These are phyloP conservation scores for Subanguina moxae DNA, from an alignment of 1,140 invertebrate species.

Conservation along the genomic window DNA sequence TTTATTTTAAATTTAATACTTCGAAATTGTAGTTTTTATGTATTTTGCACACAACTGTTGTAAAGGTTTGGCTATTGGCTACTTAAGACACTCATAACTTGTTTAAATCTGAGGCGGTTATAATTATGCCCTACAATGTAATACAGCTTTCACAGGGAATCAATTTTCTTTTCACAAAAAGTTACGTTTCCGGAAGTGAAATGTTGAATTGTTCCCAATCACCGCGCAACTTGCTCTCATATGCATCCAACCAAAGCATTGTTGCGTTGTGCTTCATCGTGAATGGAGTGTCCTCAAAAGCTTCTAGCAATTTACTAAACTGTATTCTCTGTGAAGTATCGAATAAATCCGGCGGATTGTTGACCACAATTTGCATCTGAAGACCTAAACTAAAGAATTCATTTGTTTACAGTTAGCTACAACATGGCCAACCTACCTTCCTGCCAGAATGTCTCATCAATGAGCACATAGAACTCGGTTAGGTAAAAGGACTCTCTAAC, in stretches of 20 bases:
- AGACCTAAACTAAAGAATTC: constrained; percentile 42
- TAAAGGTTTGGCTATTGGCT: no score
- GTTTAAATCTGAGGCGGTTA: no score
- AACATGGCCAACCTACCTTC: constrained; percentile 40
- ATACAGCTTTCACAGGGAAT: no score
- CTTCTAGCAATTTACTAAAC: constrained; percentile 42
- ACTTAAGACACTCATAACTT: no score
- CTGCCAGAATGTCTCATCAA: constrained; percentile 63
- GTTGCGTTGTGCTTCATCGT: constrained; percentile 58
- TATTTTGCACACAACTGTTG: no score
- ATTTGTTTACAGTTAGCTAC: background rate
- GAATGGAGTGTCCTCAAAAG: constrained; percentile 53
- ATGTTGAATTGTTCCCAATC: constrained; percentile 41
- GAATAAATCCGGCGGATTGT: constrained; percentile 56
- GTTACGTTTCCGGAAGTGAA: constrained; percentile 40
- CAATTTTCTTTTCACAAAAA: background rate
- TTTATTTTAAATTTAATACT: no score
- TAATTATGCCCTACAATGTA: no score
- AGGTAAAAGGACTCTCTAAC: constrained; percentile 53
- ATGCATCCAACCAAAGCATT: constrained; percentile 58
- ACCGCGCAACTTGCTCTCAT: constrained; percentile 46
- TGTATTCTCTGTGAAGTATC: constrained; percentile 22
- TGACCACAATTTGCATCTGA: constrained; percentile 59
- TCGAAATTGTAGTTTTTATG: no score
- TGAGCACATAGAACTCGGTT: constrained; percentile 55